phyloP scores from a whole-genome alignment of 30 jellyfish, hydroid and myxozoan genomes.

The Hydra vulgaris region DNA sequence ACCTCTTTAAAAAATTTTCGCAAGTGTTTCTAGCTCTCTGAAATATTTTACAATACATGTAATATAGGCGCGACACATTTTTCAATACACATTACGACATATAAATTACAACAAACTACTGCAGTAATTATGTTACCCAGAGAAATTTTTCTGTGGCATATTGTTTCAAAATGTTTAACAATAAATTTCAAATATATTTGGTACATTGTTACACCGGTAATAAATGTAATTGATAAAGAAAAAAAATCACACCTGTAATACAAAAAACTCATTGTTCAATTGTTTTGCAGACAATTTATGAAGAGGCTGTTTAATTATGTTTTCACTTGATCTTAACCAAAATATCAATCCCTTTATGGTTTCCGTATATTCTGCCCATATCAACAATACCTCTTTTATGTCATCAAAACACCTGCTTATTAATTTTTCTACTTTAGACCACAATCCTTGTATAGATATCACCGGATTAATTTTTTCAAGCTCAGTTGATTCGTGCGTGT shows the following conservation, averaged over 20 bases:
- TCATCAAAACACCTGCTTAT: slow-evolving; percentile 16
- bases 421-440: slow-evolving; percentile 19
- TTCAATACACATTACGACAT: too few species aligned
- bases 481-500: neutral
- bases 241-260: neutral
- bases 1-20: too few species aligned
- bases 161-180: too few species aligned
- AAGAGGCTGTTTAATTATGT: slow-evolving; percentile 41
- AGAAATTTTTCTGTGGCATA: too few species aligned
- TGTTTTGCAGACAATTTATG: slow-evolving; percentile 32
- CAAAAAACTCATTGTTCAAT: slow-evolving; percentile 12
- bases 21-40: too few species aligned
- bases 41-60: too few species aligned
- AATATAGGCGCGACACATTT: too few species aligned
- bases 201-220: too few species aligned
- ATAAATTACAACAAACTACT: too few species aligned
- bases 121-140: too few species aligned
- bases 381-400: slow-evolving; percentile 34
- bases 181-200: too few species aligned
- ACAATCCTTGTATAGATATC: slow-evolving; percentile 8
- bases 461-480: neutral
- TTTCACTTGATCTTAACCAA: slow-evolving; percentile 74
- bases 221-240: too few species aligned
- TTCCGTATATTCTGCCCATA: slow-evolving; percentile 90
- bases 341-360: slow-evolving; percentile 57